A percentile compares a stretch with the other conserved stretches of the same genome.
Conservation (phyloP, 2,113 vertebrate species). For the Oncorhynchus masou region DNA sequence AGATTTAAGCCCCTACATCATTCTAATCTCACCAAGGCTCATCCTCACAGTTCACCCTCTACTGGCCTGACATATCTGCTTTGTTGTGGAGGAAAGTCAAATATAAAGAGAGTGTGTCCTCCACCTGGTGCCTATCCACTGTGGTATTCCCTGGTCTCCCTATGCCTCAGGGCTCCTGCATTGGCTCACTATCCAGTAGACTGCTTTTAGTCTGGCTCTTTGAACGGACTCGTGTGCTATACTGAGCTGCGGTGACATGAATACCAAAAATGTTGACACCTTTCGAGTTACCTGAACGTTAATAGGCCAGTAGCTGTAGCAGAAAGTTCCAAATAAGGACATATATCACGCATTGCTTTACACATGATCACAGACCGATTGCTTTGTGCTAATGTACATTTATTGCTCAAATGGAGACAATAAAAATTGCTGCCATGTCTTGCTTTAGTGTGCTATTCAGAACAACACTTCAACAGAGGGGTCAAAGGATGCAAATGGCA, state of each 20-base stretch:
- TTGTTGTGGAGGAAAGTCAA: conserved; percentile 61
- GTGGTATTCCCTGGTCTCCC: conserved; percentile 48
- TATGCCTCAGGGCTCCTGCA: conserved; percentile 44
- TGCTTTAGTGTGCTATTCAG: not conserved
- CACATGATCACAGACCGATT: not conserved
- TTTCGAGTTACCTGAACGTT: not conserved
- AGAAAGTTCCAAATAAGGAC: too few relatives aligned
- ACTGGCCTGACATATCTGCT: conserved; percentile 48
- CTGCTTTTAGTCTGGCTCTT: conserved; percentile 49
- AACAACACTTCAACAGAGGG: not conserved
- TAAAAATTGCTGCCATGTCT: not conserved
- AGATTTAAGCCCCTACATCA: too few relatives aligned
- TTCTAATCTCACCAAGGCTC: too few relatives aligned
- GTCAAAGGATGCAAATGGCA: not conserved
- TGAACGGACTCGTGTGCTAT: conserved; percentile 40
- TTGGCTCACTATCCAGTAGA: conserved; percentile 44
- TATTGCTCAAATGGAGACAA: not conserved
- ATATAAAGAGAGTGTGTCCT: conserved; percentile 58
- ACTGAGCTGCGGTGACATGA: conserved; percentile 8
- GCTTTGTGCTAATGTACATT: not conserved
- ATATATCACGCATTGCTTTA: not conserved
- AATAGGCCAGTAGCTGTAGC: not conserved
- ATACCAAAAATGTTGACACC: conserved; percentile 39
- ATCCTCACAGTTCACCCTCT: not conserved
- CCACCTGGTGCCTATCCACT: conserved; percentile 47